Evolutionary conservation across 2,797 vertebrate genomes (phyloP), one percentile per base, ranked within the genome.

Genomic region (Numenius phaeopus): DNA sequence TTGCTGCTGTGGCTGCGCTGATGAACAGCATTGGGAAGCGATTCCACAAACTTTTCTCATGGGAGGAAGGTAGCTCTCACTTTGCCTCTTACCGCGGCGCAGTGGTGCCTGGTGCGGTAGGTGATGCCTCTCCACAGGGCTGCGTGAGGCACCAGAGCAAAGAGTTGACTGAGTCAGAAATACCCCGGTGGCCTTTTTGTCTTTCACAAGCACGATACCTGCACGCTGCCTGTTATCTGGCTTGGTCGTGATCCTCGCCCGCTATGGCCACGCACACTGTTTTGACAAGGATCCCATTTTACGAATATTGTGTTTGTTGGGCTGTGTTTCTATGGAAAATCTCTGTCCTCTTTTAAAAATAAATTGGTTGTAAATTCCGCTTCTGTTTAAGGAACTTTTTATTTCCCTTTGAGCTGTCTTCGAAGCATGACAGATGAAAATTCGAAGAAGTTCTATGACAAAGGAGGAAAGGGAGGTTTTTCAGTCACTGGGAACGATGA

Each of bases 311-410:
- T 39, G 14, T 30, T 92, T 57, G 9, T 64, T 59, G 32, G 23
- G 8, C 6, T 85, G 23, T 67, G 58, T n/a, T 72, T 81, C 57
- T 40, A 10, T 30, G 66, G 49, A 67, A 95, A 76, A 24, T 34
- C 5, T 75, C 47, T 34, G 27, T 75, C 44, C 12, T 9, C 24
- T 62, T 67, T 71, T 54, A 75, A 71, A 94, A 65, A 70, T 44
- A 80, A 57, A 49, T 39, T 59, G 8, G 34, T 49, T 61, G 37
- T 90, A 40, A 90, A 32, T 93, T 95, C 64, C 57, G 21, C 64
- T 91, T 87, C 19, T 46, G 17, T 87, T 91, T 91, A 77, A 94
- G 78, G 88, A 96, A 85, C 59, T 87, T 83, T 37, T 82, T 77
- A 21, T 24, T 93, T 94, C 81, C 52, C 58, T 85, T 62, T 82